Evolutionary conservation across 2,113 vertebrate genomes (phyloP).

Genomic region (Engraulis encrasicolus): DNA sequence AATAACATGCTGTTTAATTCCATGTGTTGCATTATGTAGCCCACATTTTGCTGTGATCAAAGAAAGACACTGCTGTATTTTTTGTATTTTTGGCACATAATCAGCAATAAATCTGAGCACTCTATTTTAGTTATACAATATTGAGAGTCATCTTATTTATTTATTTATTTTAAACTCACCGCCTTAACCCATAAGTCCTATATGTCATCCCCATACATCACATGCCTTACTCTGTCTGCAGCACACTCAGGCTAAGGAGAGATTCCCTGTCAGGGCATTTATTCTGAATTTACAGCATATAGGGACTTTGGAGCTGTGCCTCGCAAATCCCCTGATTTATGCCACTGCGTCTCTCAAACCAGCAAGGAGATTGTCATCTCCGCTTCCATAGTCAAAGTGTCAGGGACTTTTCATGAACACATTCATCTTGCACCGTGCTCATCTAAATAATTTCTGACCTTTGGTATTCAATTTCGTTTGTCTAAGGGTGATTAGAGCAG

Average conservation of each 20-base stretch:
- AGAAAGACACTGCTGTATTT: too few species aligned
- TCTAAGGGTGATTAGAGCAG: not conserved
- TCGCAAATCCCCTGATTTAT: too few species aligned
- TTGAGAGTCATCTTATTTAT: not conserved
- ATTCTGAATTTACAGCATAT: not conserved
- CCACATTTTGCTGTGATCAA: too few species aligned
- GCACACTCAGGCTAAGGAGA: not conserved
- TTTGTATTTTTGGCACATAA: too few species aligned
- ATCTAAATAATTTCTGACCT: not conserved
- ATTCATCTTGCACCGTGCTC: not conserved
- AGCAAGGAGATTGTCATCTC: not conserved
- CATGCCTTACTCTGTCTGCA: not conserved
- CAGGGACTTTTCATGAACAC: not conserved
- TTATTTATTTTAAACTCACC: not conserved
- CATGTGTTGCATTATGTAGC: too few species aligned
- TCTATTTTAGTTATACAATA: not conserved
- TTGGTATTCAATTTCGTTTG: not conserved
- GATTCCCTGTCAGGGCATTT: not conserved
- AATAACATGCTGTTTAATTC: too few species aligned
- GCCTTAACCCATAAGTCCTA: not conserved
- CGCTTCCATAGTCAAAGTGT: not conserved
- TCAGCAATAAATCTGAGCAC: not conserved
- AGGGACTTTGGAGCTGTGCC: not conserved
- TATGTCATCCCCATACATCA: not conserved
- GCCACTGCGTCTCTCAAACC: too few species aligned